These are phyloP conservation scores for Acinonyx jubatus DNA, from an alignment of 2,113 vertebrate species.

Conservation along the genomic window DNA sequence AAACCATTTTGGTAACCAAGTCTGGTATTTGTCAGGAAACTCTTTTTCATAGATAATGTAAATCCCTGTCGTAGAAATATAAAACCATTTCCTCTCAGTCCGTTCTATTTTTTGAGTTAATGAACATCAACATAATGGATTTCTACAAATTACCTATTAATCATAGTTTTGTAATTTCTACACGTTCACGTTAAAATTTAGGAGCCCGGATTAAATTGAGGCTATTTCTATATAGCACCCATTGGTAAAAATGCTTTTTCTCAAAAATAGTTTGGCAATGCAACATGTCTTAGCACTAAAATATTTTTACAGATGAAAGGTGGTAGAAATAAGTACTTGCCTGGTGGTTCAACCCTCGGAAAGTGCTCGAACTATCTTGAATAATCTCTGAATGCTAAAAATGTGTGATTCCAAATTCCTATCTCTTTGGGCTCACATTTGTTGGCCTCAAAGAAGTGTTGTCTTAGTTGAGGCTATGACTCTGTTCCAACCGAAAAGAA, in stretches of 20 bases:
- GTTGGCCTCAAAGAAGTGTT: constrained; percentile 49
- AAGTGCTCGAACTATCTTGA: constrained; percentile 67
- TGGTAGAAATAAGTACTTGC: constrained; percentile 10
- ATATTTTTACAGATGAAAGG: constrained; percentile 54
- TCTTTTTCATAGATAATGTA: constrained; percentile 63
- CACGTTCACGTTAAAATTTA: constrained; percentile 26
- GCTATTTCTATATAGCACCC: neutral
- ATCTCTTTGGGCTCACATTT: constrained; percentile 7
- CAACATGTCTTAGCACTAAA: constrained; percentile 2
- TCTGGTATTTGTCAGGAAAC: constrained; percentile 69
- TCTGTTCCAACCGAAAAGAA: constrained; percentile 23
- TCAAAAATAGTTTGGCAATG: constrained; percentile 59
- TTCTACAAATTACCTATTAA: constrained; percentile 65
- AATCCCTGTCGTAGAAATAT: constrained; percentile 52
- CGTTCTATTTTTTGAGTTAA: constrained; percentile 65
- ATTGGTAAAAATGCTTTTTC: neutral
- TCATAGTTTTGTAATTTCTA: constrained; percentile 30
- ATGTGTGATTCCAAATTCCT: constrained; percentile 70
- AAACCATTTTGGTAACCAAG: constrained; percentile 52
- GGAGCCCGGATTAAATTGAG: neutral
- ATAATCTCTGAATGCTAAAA: constrained; percentile 78
- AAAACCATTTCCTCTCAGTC: constrained; percentile 70
- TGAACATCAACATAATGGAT: constrained; percentile 50
- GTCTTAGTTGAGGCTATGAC: constrained; percentile 23
- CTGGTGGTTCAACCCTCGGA: constrained; percentile 23